Evolutionary conservation across 2,797 vertebrate species (phyloP).

Genomic region (Kryptopterus vitreolus): DNA sequence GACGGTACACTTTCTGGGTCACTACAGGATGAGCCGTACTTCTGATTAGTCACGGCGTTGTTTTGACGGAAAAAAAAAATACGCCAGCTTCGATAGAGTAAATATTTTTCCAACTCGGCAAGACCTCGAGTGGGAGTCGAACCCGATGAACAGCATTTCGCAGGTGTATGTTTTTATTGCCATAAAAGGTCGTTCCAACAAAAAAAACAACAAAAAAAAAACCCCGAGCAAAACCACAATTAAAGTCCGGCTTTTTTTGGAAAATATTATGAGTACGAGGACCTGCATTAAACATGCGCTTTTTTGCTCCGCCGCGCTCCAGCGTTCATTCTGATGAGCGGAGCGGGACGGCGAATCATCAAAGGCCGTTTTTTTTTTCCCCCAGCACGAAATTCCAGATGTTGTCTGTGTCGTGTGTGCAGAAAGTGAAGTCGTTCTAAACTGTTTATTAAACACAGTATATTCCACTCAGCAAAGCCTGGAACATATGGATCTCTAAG

Average conservation of each 20-base stretch:
- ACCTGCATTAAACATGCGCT: conserved; percentile 60
- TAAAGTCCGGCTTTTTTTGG: conserved; percentile 57
- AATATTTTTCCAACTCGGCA: conserved; percentile 54
- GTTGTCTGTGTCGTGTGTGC: conserved; percentile 54
- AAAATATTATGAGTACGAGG: conserved; percentile 64
- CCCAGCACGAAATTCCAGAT: conserved; percentile 61
- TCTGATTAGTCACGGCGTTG: conserved; percentile 37
- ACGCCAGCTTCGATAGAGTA: conserved; percentile 52
- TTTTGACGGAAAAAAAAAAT: conserved; percentile 44
- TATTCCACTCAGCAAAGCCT: conserved; percentile 48
- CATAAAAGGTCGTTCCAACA: conserved; percentile 57
- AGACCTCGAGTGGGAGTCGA: conserved; percentile 50
- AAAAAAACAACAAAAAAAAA: conserved; percentile 55
- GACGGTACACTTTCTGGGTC: background rate
- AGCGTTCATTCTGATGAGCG: conserved; percentile 55
- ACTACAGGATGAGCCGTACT: conserved; percentile 17
- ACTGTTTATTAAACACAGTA: conserved; percentile 63
- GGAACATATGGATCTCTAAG: conserved; percentile 29
- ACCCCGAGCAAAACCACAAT: conserved; percentile 59
- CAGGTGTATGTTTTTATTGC: conserved; percentile 61
- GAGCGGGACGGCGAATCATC: conserved; percentile 50
- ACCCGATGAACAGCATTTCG: conserved; percentile 41
- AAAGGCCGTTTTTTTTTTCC: conserved; percentile 48
- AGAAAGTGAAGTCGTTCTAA: conserved; percentile 61
- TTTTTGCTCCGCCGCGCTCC: conserved; percentile 46